These are phyloP conservation scores for Lepidurus couesii DNA, from an alignment of 1,140 invertebrate species.

Conservation along the genomic window DNA sequence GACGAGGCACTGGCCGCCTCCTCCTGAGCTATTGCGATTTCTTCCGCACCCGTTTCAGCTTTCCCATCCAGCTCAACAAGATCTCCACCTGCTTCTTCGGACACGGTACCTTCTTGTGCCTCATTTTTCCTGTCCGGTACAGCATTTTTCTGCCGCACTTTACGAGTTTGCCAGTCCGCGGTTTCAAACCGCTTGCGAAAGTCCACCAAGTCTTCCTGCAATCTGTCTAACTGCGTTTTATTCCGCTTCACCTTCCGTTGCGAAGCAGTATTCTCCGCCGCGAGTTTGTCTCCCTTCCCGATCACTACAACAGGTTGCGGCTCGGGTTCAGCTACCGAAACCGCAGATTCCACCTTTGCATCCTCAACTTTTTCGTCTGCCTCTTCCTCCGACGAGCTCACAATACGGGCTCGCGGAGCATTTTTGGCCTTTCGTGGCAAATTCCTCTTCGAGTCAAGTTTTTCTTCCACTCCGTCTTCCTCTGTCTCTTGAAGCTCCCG, in stretches of 20 bases:
- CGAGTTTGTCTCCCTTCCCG: not conserved
- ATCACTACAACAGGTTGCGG: not conserved
- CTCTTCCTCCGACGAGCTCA: not conserved
- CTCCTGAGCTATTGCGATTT: not conserved
- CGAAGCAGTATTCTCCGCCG: not conserved
- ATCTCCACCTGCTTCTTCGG: too few species aligned
- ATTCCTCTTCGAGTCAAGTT: not conserved
- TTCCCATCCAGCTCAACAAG: too few species aligned
- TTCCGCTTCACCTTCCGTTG: not conserved
- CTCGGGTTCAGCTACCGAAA: not conserved
- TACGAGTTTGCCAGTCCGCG: not conserved
- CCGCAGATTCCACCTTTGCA: not conserved
- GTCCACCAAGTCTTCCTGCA: slow-evolving; percentile 24
- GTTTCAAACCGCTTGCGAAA: slow-evolving; percentile 13
- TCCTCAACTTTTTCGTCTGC: not conserved
- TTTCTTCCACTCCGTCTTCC: not conserved
- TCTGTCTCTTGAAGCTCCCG: not conserved
- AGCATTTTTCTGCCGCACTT: not conserved
- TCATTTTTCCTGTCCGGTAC: not conserved
- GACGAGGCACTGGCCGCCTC: too few species aligned
- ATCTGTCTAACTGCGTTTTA: not conserved
- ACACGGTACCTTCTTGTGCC: not conserved
- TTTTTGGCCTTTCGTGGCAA: not conserved
- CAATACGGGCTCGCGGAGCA: not conserved
- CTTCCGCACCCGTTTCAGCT: not conserved